Percentiles rank a stretch among this genome's conserved stretches.
These are phyloP conservation scores for Agrilus planipennis DNA, from an alignment of 1,140 invertebrate genomes.

Conservation along the genomic window DNA sequence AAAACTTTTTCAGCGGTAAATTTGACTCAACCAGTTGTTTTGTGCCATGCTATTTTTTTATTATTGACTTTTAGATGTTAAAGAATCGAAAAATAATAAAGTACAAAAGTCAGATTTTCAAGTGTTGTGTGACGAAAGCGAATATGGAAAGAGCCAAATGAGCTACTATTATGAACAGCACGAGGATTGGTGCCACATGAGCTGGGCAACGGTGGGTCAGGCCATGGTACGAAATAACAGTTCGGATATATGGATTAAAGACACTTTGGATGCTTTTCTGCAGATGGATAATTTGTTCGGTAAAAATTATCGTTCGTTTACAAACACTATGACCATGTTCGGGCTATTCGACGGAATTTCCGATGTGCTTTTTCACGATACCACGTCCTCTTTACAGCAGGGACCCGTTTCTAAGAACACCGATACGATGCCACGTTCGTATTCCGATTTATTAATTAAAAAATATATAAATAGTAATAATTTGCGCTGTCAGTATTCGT, in stretches of 20 bases:
- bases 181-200: slow-evolving; percentile 50
- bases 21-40: too few relatives aligned
- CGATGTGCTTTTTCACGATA: slow-evolving; percentile 56
- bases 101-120: not conserved
- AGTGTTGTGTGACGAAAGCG: slow-evolving; percentile 2
- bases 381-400: slow-evolving; percentile 39
- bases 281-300: slow-evolving; percentile 58
- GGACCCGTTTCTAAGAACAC: slow-evolving; percentile 20
- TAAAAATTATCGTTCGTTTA: slow-evolving; percentile 42
- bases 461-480: too few relatives aligned
- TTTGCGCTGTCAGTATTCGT: too few relatives aligned
- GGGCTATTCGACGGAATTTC: slow-evolving; percentile 46
- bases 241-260: slow-evolving; percentile 41
- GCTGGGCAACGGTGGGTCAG: slow-evolving; percentile 54
- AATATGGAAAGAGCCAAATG: too few relatives aligned
- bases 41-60: too few relatives aligned
- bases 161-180: too few relatives aligned
- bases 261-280: slow-evolving; percentile 51
- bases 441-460: slow-evolving; percentile 10
- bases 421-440: slow-evolving; percentile 19
- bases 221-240: slow-evolving; percentile 44
- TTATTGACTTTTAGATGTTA: slow-evolving; percentile 8
- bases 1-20: slow-evolving; percentile 48
- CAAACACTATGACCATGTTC: slow-evolving; percentile 51
- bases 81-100: not conserved